Evolutionary conservation across 2,797 vertebrate species (phyloP), one percentile per base, ranked within the genome.

Genomic region (Telmatherina bonti): DNA sequence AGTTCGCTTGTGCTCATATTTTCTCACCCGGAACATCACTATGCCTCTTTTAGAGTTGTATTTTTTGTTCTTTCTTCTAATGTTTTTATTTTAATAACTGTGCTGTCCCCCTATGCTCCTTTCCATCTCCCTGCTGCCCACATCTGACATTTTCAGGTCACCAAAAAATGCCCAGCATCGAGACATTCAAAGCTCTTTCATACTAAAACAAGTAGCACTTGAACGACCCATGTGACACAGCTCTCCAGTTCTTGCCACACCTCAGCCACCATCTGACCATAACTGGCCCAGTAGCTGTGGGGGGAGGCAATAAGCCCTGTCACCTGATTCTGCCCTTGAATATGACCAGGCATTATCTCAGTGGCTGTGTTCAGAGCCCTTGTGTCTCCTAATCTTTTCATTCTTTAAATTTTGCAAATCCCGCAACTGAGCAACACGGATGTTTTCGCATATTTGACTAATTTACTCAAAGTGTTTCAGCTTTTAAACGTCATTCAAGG

Each of bases 251-350:
- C 65, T 64, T 60, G 72, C 65, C 47, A 49, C 78, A 70, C 62
- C 62, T 81, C 81, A 65, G 69, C 49, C 62, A 0, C 71, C 89
- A 83, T 76, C 71, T 90, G 87, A 91, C 84, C 82, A 63, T 84
- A 83, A 80, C 72, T 83, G 71, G 29, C 74, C 62, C 68, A 67
- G 84, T 78, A 78, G 70, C 72, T 51, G 63, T 64, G 33, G 63
- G 35, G 55, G 24, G 35, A 20, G 41, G 62, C 24, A 0, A 47
- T 89, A 86, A 92, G 78, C 78, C 71, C 76, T 67, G 85, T 90
- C 92, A 91, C 83, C 86, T 93, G 91, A 92, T 79, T 83, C 53
- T 74, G 70, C 70, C 72, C 77, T 84, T 72, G 72, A 76, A 70
- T 67, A 67, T 69, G 74, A 43, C 30, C 73, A 66, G 36, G 53